A percentile compares a stretch with the other conserved stretches of the same genome.
Evolutionary conservation across 1,140 invertebrate species (phyloP).

Genomic region (Calosoma granatense): DNA sequence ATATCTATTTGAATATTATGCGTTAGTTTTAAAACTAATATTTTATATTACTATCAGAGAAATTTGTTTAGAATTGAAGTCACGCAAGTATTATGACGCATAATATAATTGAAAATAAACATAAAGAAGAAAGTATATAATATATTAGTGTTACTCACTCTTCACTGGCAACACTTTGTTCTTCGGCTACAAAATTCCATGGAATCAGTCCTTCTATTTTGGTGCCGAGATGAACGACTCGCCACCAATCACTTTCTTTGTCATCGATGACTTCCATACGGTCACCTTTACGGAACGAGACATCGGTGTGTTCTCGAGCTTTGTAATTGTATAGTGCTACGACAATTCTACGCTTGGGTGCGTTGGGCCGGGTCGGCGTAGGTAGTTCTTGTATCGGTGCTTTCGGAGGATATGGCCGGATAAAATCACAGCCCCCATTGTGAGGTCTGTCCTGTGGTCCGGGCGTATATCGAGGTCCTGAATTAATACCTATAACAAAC

Average conservation of each 20-base stretch:
- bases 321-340: constrained; percentile 87
- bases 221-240: constrained; percentile 75
- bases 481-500: constrained; percentile 42
- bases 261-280: constrained; percentile 83
- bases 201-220: constrained; percentile 83
- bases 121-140: too few species aligned
- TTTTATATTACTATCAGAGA: too few species aligned
- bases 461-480: constrained; percentile 55
- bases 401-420: constrained; percentile 15
- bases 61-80: too few species aligned
- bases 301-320: constrained; percentile 79
- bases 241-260: constrained; percentile 88
- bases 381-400: constrained; percentile 13
- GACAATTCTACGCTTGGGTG: constrained; percentile 50
- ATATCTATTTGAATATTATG: too few species aligned
- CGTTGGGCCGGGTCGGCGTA: background rate
- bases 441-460: constrained; percentile 68
- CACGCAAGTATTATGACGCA: too few species aligned
- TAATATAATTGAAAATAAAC: too few species aligned
- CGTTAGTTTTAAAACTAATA: too few species aligned
- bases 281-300: constrained; percentile 87
- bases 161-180: constrained; percentile 89
- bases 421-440: constrained; percentile 23
- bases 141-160: constrained; percentile 88
- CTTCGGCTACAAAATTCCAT: constrained; percentile 87